Conservation (phyloP, 53 echinoderm and acorn worm genomes). For the Hippasteria phrygiana region DNA sequence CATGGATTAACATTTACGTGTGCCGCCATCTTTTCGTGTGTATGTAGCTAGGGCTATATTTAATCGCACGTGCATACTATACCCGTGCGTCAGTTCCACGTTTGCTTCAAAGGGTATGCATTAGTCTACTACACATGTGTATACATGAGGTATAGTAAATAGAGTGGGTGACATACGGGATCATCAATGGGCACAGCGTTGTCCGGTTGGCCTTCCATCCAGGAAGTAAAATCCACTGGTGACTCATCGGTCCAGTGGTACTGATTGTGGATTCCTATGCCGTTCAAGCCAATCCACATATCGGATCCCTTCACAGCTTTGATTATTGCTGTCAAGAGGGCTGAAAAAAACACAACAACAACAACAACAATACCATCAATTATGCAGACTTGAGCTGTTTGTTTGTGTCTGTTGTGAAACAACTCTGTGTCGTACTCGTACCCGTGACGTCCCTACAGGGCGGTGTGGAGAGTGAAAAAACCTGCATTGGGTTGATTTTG, state of each 20-base stretch:
- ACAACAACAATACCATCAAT: neutral
- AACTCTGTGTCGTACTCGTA: neutral
- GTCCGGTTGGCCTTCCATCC: slow-evolving; percentile 43
- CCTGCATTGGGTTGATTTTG: too few relatives aligned
- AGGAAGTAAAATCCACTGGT: slow-evolving; percentile 17
- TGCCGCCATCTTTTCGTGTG: too few relatives aligned
- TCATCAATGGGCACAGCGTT: slow-evolving; percentile 24
- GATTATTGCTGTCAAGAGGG: slow-evolving; percentile 43
- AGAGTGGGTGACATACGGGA: slow-evolving; percentile 31
- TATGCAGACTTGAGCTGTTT: neutral
- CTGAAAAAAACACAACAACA: neutral
- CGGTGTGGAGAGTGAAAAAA: too few relatives aligned
- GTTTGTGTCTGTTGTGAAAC: neutral
- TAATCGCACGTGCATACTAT: neutral
- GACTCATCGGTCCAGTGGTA: slow-evolving; percentile 61
- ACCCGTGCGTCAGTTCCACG: neutral
- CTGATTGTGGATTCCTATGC: slow-evolving; percentile 49
- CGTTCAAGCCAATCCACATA: slow-evolving; percentile 65
- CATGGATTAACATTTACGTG: too few relatives aligned
- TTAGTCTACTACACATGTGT: too few relatives aligned
- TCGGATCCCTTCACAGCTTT: slow-evolving; percentile 25
- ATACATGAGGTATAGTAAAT: neutral
- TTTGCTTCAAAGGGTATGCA: too few relatives aligned
- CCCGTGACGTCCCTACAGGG: neutral
- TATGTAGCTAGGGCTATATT: too few relatives aligned